Evolutionary conservation across 2,888 invertebrate genomes (phyloP), one percentile per base, ranked within the genome.

Genomic region (Synanthedon formicaeformis): DNA sequence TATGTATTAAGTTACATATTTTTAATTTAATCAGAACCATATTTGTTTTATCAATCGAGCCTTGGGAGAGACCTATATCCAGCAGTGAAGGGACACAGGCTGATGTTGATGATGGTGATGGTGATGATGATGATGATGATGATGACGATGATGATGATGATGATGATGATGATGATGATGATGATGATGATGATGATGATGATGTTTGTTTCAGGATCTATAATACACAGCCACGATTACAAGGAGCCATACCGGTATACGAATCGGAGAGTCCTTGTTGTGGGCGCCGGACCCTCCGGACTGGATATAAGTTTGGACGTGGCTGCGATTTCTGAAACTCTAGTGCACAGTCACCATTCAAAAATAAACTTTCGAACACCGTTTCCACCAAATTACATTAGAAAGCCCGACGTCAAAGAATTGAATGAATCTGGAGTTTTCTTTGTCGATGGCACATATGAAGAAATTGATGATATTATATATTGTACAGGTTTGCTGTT

Each of bases 201-300:
- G 27, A 27, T 27, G 5, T 27, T 27, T 49, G 18, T 49, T 49
- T 16, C 76, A 67, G 94, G 94, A 1, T 74, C 78, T 53, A 77
- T 91, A 51, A 77, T 92, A 10, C 95, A 95, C 74, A 94, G 94
- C 62, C 93, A 94, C 69, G 88, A 91, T 66, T 95, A 94, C 71
- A 83, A 93, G 63, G 83, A 79, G 14, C 91, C 92, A 0, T 89
- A 90, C 0, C 67, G 71, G 0, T 94, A 89, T 69, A 71, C 65
- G 40, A 88, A 86, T 23, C 88, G 90, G 56, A 84, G 76, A 1
- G 92, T 94, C 0, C 75, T 93, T 1, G 72, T 93, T 11, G 78
- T 95, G 2, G 95, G 95, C 0, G 92, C 92, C 0, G 91, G 92
- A 0, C 90, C 92, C 1, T 94, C 94, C 0, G 95, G 93, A 1